These are phyloP conservation scores for Toxotes lorentzi DNA, from an alignment of 2,797 vertebrate species.

Conservation along the genomic window DNA sequence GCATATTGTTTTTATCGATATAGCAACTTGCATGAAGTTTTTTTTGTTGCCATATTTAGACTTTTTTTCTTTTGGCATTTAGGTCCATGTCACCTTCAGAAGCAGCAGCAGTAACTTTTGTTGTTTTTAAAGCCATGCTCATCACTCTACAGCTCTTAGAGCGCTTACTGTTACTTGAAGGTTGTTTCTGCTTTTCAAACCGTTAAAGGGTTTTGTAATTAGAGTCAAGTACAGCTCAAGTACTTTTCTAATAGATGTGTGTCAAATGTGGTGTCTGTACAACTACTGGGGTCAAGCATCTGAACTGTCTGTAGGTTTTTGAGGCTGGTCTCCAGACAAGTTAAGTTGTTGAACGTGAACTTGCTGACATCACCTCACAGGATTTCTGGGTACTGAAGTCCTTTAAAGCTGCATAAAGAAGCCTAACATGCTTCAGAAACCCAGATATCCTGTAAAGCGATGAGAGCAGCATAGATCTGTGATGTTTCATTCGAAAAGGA, in stretches of 20 bases:
- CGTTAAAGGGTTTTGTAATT: conserved; percentile 28
- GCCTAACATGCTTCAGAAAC: not conserved
- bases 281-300: conserved; percentile 37
- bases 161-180: conserved; percentile 15
- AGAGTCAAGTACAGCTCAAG: conserved; percentile 66
- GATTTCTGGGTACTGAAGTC: not conserved
- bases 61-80: not conserved
- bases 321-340: not conserved
- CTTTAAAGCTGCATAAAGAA: not conserved
- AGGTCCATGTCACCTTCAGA: not conserved
- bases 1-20: too few relatives aligned
- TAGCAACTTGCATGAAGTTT: too few relatives aligned
- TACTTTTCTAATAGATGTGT: conserved; percentile 21
- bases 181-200: conserved; percentile 28
- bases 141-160: conserved; percentile 9
- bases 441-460: not conserved
- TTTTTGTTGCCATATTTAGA: not conserved
- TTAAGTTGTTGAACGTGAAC: not conserved
- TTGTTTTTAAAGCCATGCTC: not conserved
- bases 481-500: conserved; percentile 14
- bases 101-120: not conserved
- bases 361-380: not conserved
- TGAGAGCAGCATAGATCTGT: not conserved
- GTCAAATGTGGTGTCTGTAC: conserved; percentile 2
- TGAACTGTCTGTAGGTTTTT: not conserved